A percentile compares a stretch with the other conserved stretches of the same genome.
Conservation (phyloP, 1,140 invertebrate species). For the Muscidifurax raptorellus region DNA sequence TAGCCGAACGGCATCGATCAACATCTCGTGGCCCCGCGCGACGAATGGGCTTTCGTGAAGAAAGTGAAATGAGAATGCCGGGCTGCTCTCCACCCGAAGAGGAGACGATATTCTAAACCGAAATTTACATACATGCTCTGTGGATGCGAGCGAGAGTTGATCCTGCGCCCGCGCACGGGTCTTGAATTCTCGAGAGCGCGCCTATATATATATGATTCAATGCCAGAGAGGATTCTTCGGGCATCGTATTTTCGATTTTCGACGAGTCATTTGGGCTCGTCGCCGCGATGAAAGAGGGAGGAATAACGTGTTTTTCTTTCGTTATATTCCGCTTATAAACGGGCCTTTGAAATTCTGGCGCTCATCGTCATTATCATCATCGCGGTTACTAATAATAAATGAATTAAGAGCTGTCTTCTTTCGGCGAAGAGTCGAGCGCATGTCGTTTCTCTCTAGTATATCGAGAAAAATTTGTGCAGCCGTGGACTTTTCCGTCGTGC, state of each 20-base stretch:
- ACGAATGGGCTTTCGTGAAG: conserved; percentile 12
- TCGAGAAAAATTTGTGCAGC: not conserved
- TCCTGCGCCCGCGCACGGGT: conserved; percentile 27
- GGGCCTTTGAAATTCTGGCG: too few relatives aligned
- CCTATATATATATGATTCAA: conserved; percentile 59
- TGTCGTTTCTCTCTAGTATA: not conserved
- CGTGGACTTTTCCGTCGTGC: not conserved
- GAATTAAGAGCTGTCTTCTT: too few relatives aligned
- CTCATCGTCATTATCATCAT: too few relatives aligned
- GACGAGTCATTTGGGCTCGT: conserved; percentile 26
- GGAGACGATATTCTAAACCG: not conserved
- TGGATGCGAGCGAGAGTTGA: too few relatives aligned
- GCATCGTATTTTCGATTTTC: not conserved
- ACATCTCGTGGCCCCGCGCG: not conserved
- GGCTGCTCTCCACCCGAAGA: not conserved
- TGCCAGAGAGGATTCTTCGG: not conserved
- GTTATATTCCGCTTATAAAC: too few relatives aligned
- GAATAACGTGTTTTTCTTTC: not conserved
- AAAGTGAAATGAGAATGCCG: conserved; percentile 3
- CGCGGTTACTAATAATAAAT: too few relatives aligned
- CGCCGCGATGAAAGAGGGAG: not conserved
- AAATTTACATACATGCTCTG: conserved; percentile 58
- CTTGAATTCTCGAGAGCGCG: conserved; percentile 53
- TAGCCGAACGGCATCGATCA: conserved; percentile 38
- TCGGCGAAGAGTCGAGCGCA: too few relatives aligned